phyloP scores from a whole-genome alignment of 2,113 vertebrate species.

The Malurus melanocephalus region DNA sequence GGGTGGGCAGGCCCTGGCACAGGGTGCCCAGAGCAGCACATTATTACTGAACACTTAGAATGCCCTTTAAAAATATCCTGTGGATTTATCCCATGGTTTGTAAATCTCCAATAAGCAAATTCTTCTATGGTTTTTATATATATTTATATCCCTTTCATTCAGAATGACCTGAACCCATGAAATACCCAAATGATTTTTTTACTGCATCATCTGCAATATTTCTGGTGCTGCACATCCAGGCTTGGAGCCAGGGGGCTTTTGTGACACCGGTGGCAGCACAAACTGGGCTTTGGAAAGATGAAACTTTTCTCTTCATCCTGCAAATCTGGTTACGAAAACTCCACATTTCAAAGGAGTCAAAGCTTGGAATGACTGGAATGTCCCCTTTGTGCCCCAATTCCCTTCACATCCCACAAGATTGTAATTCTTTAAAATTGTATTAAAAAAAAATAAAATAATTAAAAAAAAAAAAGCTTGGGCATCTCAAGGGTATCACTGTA shows the following conservation, averaged over 20 bases:
- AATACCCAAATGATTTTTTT: background rate
- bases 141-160: background rate
- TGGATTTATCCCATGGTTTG: background rate
- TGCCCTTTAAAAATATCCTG: background rate
- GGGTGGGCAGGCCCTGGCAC: background rate
- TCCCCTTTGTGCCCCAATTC: background rate
- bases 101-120: background rate
- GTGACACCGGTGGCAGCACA: background rate
- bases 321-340: background rate
- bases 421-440: background rate
- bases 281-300: background rate
- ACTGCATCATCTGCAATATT: background rate
- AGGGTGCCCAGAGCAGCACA: background rate
- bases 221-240: background rate
- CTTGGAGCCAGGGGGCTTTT: background rate
- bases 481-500: too few relatives aligned
- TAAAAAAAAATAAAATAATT: background rate
- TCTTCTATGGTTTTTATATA: background rate
- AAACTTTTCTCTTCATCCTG: background rate
- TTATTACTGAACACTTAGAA: background rate
- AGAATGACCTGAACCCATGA: background rate
- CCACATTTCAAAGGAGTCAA: background rate
- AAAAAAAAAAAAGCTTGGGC: too few relatives aligned
- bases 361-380: background rate
- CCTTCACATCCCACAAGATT: constrained; percentile 1